phyloP scores from a whole-genome alignment of 2,113 vertebrate genomes.

The Kryptolebias marmoratus region DNA sequence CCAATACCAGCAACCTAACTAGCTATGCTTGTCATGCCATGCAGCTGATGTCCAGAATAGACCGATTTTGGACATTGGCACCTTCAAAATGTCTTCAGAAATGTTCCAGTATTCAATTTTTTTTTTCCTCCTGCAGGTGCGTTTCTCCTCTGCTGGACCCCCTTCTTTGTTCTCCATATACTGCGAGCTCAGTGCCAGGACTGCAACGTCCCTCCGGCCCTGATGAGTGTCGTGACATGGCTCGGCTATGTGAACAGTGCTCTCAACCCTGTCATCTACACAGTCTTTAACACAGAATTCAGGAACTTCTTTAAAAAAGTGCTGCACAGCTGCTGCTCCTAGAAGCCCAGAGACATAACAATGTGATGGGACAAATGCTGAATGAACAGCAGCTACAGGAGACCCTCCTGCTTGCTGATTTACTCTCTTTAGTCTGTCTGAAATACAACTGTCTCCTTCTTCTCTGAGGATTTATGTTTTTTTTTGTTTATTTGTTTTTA shows the following conservation, averaged over 20 bases:
- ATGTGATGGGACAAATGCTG: no score
- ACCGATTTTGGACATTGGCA: no score
- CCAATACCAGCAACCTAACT: no score
- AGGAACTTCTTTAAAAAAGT: conserved; percentile 90
- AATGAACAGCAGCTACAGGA: no score
- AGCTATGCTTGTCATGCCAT: no score
- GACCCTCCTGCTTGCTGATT: not conserved
- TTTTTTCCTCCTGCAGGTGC: conserved; percentile 76
- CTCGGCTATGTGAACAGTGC: conserved; percentile 96
- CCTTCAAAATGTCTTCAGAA: no score
- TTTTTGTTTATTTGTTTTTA: not conserved
- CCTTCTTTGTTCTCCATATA: conserved; percentile 94
- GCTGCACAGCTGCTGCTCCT: conserved; percentile 76
- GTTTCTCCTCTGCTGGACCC: conserved; percentile 97
- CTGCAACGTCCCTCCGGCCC: conserved; percentile 82
- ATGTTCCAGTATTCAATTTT: no score
- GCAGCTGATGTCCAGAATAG: no score
- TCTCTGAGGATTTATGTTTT: conserved; percentile 43
- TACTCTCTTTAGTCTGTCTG: conserved; percentile 4
- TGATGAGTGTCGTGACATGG: conserved; percentile 95
- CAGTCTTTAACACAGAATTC: conserved; percentile 92
- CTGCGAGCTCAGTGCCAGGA: conserved; percentile 85
- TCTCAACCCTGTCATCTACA: conserved; percentile 94
- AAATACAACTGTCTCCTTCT: conserved; percentile 15
- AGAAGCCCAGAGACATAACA: not conserved